A percentile compares a stretch with the other conserved stretches of the same genome.
Conservation (phyloP, 2,888 invertebrate species). For the Crematogaster levior region DNA sequence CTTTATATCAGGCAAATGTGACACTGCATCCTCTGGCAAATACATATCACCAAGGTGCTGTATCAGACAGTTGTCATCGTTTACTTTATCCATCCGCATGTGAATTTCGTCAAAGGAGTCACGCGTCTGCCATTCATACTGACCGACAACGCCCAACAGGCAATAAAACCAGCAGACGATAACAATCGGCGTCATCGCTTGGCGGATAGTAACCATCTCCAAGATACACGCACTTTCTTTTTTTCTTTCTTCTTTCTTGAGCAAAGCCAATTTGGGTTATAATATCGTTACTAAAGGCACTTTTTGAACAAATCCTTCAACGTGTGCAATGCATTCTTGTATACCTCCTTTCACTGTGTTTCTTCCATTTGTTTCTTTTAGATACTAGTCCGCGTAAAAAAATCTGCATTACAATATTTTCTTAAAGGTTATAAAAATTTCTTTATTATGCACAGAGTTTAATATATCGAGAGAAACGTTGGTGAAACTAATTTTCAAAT, state of each 20-base stretch:
- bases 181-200: slow-evolving; percentile 59
- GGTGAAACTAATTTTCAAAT: neutral
- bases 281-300: neutral
- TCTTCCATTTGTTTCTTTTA: neutral
- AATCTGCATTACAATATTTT: neutral
- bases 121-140: slow-evolving; percentile 96
- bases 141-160: slow-evolving; percentile 90
- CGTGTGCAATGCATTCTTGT: neutral
- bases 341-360: neutral
- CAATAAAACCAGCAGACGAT: slow-evolving; percentile 65
- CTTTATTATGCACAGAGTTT: neutral
- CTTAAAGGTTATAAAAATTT: neutral
- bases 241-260: neutral
- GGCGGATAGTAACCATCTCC: neutral
- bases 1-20: slow-evolving; percentile 97
- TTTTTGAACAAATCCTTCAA: neutral
- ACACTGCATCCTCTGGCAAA: slow-evolving; percentile 93
- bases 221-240: neutral
- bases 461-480: neutral
- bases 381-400: neutral
- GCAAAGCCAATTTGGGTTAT: neutral
- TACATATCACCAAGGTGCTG: slow-evolving; percentile 94
- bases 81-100: slow-evolving; percentile 93
- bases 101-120: slow-evolving; percentile 97
- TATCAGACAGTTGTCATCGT: slow-evolving; percentile 95